Evolutionary conservation across 2,888 invertebrate species (phyloP).

Genomic region (Amphipoea lucens): DNA sequence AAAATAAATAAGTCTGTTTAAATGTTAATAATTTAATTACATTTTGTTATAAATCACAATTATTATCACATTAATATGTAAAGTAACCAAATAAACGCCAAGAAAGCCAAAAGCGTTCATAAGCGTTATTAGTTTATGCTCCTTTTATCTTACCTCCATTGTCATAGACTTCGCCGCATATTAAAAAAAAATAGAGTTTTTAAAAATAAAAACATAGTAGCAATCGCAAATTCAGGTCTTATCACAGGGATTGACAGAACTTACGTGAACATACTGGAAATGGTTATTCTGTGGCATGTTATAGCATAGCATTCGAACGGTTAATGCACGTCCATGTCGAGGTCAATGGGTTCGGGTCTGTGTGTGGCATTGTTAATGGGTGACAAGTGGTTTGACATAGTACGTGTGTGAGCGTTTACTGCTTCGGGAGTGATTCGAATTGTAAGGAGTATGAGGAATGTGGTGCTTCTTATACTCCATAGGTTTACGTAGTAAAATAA

Average conservation of each 20-base stretch:
- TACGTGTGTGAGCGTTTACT: conserved; percentile 21
- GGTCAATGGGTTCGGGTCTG: conserved; percentile 61
- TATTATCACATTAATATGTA: too few species aligned
- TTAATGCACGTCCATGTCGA: conserved; percentile 32
- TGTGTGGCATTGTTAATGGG: conserved; percentile 52
- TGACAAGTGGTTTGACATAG: conserved; percentile 42
- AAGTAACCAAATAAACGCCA: too few species aligned
- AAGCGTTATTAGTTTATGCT: too few species aligned
- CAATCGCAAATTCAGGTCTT: background rate
- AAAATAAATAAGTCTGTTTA: too few species aligned
- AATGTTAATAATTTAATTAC: too few species aligned
- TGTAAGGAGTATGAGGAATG: conserved; percentile 30
- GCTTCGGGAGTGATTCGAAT: conserved; percentile 24
- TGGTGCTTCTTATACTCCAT: background rate
- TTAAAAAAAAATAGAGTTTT: too few species aligned
- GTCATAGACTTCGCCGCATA: too few species aligned
- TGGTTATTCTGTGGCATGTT: conserved; percentile 28
- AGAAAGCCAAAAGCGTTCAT: too few species aligned
- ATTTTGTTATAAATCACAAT: too few species aligned
- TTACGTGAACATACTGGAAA: background rate
- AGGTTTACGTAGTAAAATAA: too few species aligned
- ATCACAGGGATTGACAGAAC: background rate
- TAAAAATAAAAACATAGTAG: too few species aligned
- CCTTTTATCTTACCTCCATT: too few species aligned
- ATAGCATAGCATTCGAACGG: conserved; percentile 47